Base-by-base conservation (phyloP, 2,888 invertebrate genomes). In the Philopedon plagiatum region DNA sequence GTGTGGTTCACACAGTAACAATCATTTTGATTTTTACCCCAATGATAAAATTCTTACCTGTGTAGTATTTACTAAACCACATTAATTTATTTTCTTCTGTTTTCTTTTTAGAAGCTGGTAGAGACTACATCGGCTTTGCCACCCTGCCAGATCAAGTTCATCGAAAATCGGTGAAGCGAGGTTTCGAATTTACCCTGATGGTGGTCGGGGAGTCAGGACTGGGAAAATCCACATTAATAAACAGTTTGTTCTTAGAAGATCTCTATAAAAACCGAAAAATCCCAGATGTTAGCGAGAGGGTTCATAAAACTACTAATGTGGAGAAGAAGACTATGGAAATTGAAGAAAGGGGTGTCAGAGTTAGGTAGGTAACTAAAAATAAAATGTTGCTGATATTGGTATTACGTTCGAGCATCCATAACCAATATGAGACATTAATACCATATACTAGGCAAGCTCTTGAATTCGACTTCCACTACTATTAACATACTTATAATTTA, bases 161-260 rank as follows among this genome's bases (percentile, higher is more conserved):
- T 87, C 91, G 97, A 78, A 98, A 98, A 87, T 97, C 97, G 0
- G 97, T 97, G 62, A 98, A 98, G 87, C 91, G 95, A 80, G 97
- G 97, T 65, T 98, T 98, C 86, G 97, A 98, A 86, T 98, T 98
- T 86, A 98, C 97, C 0, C 87, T 98, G 76, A 97, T 98, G 96
- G 97, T 98, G 15, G 94, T 97, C 32, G 98, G 97, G 29, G 97
- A 98, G 86, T 93, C 94, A 0, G 97, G 98, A 0, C 89, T 98
- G 58, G 98, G 98, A 68, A 98, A 98, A 86, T 97, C 97, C 0
- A 98, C 98, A 0, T 89, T 98, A 62, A 93, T 98, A 84, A 98
- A 97, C 88, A 73, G 96, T 82, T 89, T 98, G 58, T 98, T 98
- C 85, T 89, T 97, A 77, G 96, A 95, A 66, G 97, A 98, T 84